Evolutionary conservation across 2,113 vertebrate species (phyloP).

Genomic region (Tinamus guttatus): DNA sequence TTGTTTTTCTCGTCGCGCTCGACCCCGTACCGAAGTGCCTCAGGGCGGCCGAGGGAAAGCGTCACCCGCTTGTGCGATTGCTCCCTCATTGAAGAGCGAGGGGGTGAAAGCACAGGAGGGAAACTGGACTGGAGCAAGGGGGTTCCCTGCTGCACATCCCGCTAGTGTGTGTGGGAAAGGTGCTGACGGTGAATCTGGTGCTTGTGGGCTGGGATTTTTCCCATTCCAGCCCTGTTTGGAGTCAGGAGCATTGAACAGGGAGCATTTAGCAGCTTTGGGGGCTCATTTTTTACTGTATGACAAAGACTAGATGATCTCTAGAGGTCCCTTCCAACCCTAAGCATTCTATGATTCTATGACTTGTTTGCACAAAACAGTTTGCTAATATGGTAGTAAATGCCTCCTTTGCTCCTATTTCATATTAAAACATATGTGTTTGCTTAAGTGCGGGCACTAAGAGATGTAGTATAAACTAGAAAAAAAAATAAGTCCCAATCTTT

Average conservation of each 20-base stretch:
- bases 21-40: neutral
- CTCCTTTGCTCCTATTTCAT: neutral
- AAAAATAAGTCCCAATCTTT: no score
- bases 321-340: no score
- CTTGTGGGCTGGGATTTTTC: no score
- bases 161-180: rapidly evolving
- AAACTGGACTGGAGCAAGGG: rapidly evolving
- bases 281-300: neutral
- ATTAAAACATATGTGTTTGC: neutral
- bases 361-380: rapidly evolving
- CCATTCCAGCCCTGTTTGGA: neutral
- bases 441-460: neutral
- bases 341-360: no score
- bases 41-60: neutral
- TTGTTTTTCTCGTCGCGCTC: neutral
- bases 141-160: rapidly evolving
- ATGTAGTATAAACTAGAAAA: neutral
- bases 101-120: neutral
- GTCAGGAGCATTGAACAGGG: neutral
- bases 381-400: neutral
- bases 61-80: neutral
- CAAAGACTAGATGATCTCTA: no score
- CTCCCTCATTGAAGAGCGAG: neutral
- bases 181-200: neutral
- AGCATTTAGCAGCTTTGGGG: rapidly evolving